A percentile compares a stretch with the other conserved stretches of the same genome.
phyloP scores from a whole-genome alignment of 2,888 invertebrate genomes.

The Chrysina gloriosa region DNA sequence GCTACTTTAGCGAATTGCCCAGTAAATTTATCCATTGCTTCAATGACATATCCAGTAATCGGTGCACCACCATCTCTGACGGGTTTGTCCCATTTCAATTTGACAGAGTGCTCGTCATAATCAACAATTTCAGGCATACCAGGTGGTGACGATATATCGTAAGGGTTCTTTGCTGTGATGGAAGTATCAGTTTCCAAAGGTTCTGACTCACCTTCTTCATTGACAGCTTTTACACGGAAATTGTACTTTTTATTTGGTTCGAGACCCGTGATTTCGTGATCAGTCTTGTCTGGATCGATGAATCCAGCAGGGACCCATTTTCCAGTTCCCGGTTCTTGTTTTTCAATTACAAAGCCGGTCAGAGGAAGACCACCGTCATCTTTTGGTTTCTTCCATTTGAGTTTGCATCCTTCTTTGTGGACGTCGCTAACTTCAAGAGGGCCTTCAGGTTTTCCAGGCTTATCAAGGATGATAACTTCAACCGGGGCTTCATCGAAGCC shows the following conservation, averaged over 20 bases:
- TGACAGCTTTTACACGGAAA: conserved; percentile 96
- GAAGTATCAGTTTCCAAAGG: conserved; percentile 91
- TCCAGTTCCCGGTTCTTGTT: conserved; percentile 90
- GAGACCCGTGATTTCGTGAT: conserved; percentile 87
- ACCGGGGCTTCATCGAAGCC: conserved; percentile 95
- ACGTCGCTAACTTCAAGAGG: conserved; percentile 92
- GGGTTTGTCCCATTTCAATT: conserved; percentile 91
- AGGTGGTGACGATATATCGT: conserved; percentile 87
- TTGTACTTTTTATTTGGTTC: conserved; percentile 97
- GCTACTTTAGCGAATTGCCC: conserved; percentile 87
- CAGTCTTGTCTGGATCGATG: conserved; percentile 83
- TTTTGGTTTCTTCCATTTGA: conserved; percentile 95
- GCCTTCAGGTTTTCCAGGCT: conserved; percentile 89
- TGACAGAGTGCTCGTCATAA: conserved; percentile 91
- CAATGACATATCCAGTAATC: conserved; percentile 92
- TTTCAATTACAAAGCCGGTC: conserved; percentile 92
- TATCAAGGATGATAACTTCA: conserved; percentile 87
- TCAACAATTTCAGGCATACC: conserved; percentile 92
- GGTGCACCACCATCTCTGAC: conserved; percentile 93
- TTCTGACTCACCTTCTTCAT: conserved; percentile 97
- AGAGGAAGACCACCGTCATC: conserved; percentile 96
- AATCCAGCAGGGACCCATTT: conserved; percentile 90
- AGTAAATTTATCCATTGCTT: conserved; percentile 90
- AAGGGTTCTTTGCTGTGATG: conserved; percentile 97
- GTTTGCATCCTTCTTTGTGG: conserved; percentile 92